Percentiles rank a stretch among this genome's conserved stretches.
These are phyloP conservation scores for Neodiprion lecontei DNA, from an alignment of 1,140 invertebrate species.

Conservation along the genomic window DNA sequence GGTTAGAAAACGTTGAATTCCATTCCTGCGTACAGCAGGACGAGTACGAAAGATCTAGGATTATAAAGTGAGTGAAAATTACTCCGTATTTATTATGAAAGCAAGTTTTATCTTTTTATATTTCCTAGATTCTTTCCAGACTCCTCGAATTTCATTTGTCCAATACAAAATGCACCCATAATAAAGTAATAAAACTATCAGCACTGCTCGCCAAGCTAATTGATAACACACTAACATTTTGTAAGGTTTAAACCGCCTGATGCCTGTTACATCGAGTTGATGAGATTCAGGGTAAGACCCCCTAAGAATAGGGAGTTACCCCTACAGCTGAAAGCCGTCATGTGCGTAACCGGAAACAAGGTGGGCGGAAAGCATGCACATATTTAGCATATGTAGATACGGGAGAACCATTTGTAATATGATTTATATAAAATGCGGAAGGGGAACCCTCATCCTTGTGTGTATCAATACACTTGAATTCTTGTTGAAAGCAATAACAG, in stretches of 20 bases:
- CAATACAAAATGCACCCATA: background rate
- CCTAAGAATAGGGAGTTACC: slow-evolving; percentile 97
- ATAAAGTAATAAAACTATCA: slow-evolving; percentile 18
- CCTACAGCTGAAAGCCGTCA: slow-evolving; percentile 88
- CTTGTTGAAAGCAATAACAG: too few species aligned
- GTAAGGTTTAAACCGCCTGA: slow-evolving; percentile 96
- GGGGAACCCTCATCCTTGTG: slow-evolving; percentile 6
- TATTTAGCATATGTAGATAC: slow-evolving; percentile 7
- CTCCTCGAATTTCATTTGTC: background rate
- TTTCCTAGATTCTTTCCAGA: slow-evolving; percentile 10
- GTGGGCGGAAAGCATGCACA: slow-evolving; percentile 50
- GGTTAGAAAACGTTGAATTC: slow-evolving; percentile 93
- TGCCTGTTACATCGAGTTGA: slow-evolving; percentile 96
- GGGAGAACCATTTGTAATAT: background rate
- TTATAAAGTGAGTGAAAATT: slow-evolving; percentile 78
- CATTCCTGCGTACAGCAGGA: slow-evolving; percentile 92
- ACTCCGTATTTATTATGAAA: background rate
- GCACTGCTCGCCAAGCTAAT: slow-evolving; percentile 20
- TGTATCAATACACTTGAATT: too few species aligned
- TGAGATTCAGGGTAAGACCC: slow-evolving; percentile 95
- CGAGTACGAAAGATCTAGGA: slow-evolving; percentile 89
- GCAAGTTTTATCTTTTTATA: background rate
- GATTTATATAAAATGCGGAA: background rate
- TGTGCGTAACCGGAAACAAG: slow-evolving; percentile 86
- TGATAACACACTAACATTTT: slow-evolving; percentile 29